Evolutionary conservation across 2,113 vertebrate species (phyloP).

Genomic region (Balaenoptera acutorostrata): DNA sequence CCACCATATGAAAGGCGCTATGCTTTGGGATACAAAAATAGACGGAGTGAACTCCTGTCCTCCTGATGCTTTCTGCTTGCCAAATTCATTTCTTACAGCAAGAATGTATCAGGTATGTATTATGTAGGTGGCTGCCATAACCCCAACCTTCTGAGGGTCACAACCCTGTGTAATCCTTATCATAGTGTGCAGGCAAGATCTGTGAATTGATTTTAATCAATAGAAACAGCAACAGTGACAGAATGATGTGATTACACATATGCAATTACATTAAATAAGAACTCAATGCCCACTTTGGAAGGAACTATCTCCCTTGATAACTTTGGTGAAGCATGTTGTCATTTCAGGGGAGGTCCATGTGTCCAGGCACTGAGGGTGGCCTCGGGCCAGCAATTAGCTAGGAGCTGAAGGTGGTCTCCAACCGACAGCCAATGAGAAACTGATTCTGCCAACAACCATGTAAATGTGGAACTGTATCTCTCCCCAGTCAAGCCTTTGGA

Average conservation of each 20-base stretch:
- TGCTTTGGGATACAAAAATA: not conserved
- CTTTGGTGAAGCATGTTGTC: not conserved
- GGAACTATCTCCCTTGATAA: no score
- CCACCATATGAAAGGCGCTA: no score
- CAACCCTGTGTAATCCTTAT: not conserved
- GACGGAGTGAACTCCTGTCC: not conserved
- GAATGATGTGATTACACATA: fast-evolving
- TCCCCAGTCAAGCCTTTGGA: not conserved
- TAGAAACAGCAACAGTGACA: not conserved
- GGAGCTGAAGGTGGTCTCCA: not conserved
- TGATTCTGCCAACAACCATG: not conserved
- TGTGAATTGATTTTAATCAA: not conserved
- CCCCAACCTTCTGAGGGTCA: not conserved
- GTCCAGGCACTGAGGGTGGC: no score
- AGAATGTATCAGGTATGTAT: not conserved
- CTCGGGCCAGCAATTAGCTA: not conserved
- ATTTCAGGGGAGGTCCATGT: not conserved
- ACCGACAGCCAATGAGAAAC: not conserved
- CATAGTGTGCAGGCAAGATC: not conserved
- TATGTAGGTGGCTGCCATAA: not conserved
- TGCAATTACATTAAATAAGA: not conserved
- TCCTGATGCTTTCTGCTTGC: not conserved
- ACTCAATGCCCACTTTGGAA: not conserved
- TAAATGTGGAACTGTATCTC: not conserved
- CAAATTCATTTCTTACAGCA: not conserved